A percentile compares a stretch with the other conserved stretches of the same genome.
phyloP scores from a whole-genome alignment of 2,888 invertebrate genomes.

The Muschampia plurimacula region DNA sequence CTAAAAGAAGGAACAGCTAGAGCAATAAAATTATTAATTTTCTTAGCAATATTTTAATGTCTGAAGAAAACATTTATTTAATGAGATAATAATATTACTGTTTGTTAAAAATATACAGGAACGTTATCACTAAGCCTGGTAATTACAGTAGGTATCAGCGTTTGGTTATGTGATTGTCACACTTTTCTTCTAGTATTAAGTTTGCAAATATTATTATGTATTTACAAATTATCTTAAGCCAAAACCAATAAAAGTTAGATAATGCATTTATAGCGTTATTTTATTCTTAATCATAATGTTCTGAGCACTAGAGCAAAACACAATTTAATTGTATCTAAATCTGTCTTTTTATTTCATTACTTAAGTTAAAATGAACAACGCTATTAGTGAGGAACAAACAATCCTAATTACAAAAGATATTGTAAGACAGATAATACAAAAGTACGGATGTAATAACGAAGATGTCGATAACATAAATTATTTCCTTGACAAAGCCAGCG shows the following conservation, averaged over 20 bases:
- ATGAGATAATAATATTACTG: neutral
- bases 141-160: neutral
- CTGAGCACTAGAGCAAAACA: neutral
- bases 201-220: neutral
- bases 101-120: neutral
- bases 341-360: neutral
- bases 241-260: neutral
- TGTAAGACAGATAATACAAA: constrained; percentile 58
- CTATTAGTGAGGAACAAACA: neutral
- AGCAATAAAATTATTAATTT: too few species aligned
- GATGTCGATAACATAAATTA: constrained; percentile 53
- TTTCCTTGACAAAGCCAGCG: constrained; percentile 62
- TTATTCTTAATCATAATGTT: constrained; percentile 1
- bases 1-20: too few species aligned
- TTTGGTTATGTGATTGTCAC: neutral
- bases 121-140: neutral
- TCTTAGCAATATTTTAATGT: too few species aligned
- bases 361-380: constrained; percentile 8
- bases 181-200: neutral
- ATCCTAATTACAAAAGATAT: constrained; percentile 58
- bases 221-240: neutral
- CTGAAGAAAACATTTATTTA: constrained; percentile 1
- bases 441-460: constrained; percentile 50
- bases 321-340: neutral
- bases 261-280: neutral